A percentile compares a stretch with the other conserved stretches of the same genome.
Conservation (phyloP, 2,888 invertebrate species). For the Dicycla oo region DNA sequence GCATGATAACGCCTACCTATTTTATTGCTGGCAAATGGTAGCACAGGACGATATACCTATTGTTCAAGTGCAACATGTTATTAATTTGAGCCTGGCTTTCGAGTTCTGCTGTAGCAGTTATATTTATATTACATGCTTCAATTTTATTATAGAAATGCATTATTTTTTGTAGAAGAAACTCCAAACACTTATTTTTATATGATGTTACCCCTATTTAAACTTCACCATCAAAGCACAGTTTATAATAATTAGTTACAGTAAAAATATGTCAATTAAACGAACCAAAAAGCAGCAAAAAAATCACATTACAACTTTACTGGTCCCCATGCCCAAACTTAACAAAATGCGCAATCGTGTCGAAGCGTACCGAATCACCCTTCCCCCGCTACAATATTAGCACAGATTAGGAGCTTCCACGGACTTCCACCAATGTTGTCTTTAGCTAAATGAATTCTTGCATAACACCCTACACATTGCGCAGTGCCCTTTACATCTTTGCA, state of each 20-base stretch:
- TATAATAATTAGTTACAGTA: slow-evolving; percentile 45
- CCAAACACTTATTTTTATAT: neutral
- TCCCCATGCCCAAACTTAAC: slow-evolving; percentile 53
- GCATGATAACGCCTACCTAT: slow-evolving; percentile 43
- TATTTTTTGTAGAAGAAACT: neutral
- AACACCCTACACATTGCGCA: slow-evolving; percentile 67
- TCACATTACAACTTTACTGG: slow-evolving; percentile 42
- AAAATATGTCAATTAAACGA: slow-evolving; percentile 48
- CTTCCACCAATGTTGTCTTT: slow-evolving; percentile 70
- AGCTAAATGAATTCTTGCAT: slow-evolving; percentile 59
- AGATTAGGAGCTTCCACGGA: slow-evolving; percentile 74
- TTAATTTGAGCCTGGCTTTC: slow-evolving; percentile 25
- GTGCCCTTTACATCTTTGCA: slow-evolving; percentile 49
- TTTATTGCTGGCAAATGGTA: slow-evolving; percentile 43
- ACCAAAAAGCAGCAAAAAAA: slow-evolving; percentile 50
- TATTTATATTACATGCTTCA: slow-evolving; percentile 6
- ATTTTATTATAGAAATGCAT: neutral
- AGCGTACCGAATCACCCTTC: slow-evolving; percentile 82
- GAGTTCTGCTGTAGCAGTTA: slow-evolving; percentile 8
- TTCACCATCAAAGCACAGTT: neutral
- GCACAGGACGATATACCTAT: slow-evolving; percentile 12
- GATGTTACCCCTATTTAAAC: neutral
- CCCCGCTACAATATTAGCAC: slow-evolving; percentile 74
- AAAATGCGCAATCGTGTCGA: slow-evolving; percentile 76
- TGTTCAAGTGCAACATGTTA: slow-evolving; percentile 38